Percentiles rank a stretch among this genome's conserved stretches.
These are phyloP conservation scores for Chloroclystis v-ata DNA, from an alignment of 2,888 invertebrate species.

Conservation along the genomic window DNA sequence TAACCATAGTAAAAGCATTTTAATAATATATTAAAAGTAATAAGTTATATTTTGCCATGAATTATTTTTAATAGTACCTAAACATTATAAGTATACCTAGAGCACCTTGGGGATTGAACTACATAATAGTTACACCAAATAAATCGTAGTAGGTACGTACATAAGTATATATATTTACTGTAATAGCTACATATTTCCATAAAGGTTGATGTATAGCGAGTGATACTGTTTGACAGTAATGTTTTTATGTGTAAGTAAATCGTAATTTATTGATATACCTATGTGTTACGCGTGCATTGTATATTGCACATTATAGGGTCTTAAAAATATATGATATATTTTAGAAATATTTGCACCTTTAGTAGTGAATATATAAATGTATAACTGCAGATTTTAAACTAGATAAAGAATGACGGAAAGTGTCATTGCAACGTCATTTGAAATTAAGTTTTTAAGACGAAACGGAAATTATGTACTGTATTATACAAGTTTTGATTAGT, in stretches of 20 bases:
- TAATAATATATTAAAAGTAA: too few relatives aligned
- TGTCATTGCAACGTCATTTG: slow-evolving; percentile 43
- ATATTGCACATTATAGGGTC: slow-evolving; percentile 72
- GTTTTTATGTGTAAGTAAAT: slow-evolving; percentile 69
- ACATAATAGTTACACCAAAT: slow-evolving; percentile 61
- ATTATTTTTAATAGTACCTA: too few relatives aligned
- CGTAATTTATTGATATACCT: slow-evolving; percentile 45
- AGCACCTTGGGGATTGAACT: slow-evolving; percentile 62
- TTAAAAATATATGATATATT: slow-evolving; percentile 72
- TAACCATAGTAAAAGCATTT: background rate
- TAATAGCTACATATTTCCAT: slow-evolving; percentile 52
- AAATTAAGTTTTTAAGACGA: slow-evolving; percentile 55
- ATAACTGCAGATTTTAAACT: slow-evolving; percentile 71
- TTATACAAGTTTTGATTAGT: slow-evolving; percentile 65
- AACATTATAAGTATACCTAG: background rate
- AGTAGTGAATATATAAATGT: slow-evolving; percentile 71
- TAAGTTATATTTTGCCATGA: too few relatives aligned
- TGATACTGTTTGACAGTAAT: slow-evolving; percentile 73
- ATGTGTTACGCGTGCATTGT: slow-evolving; percentile 73
- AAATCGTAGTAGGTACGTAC: slow-evolving; percentile 27
- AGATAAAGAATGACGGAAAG: slow-evolving; percentile 46
- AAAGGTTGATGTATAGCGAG: slow-evolving; percentile 68
- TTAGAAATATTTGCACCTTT: slow-evolving; percentile 78
- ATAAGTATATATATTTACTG: slow-evolving; percentile 39
- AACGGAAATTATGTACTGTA: slow-evolving; percentile 47